Evolutionary conservation across 2,113 vertebrate genomes (phyloP).

Genomic region (Triplophysa tibetana): DNA sequence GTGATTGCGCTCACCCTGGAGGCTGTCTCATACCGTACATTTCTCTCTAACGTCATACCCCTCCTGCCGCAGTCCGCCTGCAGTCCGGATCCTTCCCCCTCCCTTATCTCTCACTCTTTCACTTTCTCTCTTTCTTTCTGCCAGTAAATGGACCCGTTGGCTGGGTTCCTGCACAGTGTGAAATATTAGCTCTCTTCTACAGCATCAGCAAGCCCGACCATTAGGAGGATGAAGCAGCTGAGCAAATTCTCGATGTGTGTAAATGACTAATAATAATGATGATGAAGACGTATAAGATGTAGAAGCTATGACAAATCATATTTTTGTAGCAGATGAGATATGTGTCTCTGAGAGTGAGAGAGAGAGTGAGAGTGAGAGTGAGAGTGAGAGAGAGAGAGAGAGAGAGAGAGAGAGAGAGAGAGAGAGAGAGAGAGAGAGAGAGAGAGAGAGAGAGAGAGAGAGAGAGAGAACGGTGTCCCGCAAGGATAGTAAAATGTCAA

Average conservation of each 20-base stretch:
- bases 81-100: conserved; percentile 24
- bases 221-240: conserved; percentile 64
- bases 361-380: too few relatives aligned
- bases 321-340: too few relatives aligned
- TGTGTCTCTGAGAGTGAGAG: too few relatives aligned
- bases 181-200: conserved; percentile 67
- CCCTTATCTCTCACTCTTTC: conserved; percentile 7
- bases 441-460: too few relatives aligned
- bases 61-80: conserved; percentile 44
- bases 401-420: too few relatives aligned
- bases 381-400: too few relatives aligned
- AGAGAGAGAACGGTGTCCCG: too few relatives aligned
- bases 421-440: too few relatives aligned
- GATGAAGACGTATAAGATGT: conserved; percentile 10
- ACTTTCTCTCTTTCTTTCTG: conserved; percentile 50
- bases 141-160: conserved; percentile 72
- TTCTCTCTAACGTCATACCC: conserved; percentile 33
- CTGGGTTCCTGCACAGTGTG: conserved; percentile 59
- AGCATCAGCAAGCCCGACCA: conserved; percentile 60
- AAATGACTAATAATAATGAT: background rate
- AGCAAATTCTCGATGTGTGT: conserved; percentile 4
- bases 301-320: background rate
- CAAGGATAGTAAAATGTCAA: too few relatives aligned
- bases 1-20: background rate
- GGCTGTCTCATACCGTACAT: conserved; percentile 27